Evolutionary conservation across 1,140 invertebrate species (phyloP).

Genomic region (Zaprionus ornatus): DNA sequence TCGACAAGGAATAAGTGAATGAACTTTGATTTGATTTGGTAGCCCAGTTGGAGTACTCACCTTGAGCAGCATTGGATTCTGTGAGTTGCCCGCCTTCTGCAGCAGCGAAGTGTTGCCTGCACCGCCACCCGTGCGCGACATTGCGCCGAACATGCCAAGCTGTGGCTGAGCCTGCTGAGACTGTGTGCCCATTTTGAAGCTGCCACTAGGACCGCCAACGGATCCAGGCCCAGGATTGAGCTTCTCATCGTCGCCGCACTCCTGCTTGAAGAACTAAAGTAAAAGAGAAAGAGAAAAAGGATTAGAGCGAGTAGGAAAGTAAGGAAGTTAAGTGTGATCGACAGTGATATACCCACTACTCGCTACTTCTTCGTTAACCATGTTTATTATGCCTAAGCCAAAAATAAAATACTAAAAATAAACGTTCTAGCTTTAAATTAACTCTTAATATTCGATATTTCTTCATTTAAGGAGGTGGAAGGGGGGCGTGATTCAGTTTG

Average conservation of each 20-base stretch:
- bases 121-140: slow-evolving; percentile 36
- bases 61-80: slow-evolving; percentile 89
- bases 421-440: too few relatives aligned
- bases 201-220: slow-evolving; percentile 48
- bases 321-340: too few relatives aligned
- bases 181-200: slow-evolving; percentile 63
- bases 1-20: slow-evolving; percentile 51
- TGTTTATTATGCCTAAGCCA: too few relatives aligned
- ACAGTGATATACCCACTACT: too few relatives aligned
- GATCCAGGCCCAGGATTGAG: slow-evolving; percentile 30
- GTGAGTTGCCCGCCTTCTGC: slow-evolving; percentile 73
- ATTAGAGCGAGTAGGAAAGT: not conserved
- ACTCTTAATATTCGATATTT: too few relatives aligned
- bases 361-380: too few relatives aligned
- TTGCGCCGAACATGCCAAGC: slow-evolving; percentile 56
- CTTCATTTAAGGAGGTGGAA: too few relatives aligned
- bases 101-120: slow-evolving; percentile 37
- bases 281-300: not conserved
- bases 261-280: slow-evolving; percentile 85
- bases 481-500: too few relatives aligned
- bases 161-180: slow-evolving; percentile 16
- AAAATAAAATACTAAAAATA: too few relatives aligned
- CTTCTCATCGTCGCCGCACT: slow-evolving; percentile 89
- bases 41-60: slow-evolving; percentile 83
- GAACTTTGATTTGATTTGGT: too few relatives aligned